Evolutionary conservation across 2,888 invertebrate species (phyloP), one percentile per base, ranked within the genome.

Genomic region (Dyspetes luteomarginatus): DNA sequence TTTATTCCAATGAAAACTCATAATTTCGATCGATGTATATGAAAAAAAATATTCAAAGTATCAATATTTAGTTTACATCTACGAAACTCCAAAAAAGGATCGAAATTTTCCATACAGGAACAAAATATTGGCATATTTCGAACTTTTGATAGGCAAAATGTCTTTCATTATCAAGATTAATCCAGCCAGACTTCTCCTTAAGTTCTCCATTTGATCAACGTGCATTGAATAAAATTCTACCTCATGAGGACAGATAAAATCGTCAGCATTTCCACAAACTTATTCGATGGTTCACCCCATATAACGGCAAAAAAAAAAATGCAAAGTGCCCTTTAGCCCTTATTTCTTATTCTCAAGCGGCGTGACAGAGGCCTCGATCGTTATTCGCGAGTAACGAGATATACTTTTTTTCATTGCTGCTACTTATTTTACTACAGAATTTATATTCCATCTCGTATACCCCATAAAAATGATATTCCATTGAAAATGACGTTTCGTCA

Each of bases 401-500:
- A 28, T 56, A 26, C 28, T 60, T 12, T 55, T 43, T 62, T 28
- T 62, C 52, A 43, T 41, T 15, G 52, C 30, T 15, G 12, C 24
- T 24, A n/a, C 26, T 9, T 17, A 30, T 12, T 69, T 62, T 52
- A 19, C 28, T 19, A 24, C 24, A 19, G 0, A 41, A 45, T n/a
- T n/a, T n/a, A n/a, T 30, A 58, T 69, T 30, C n/a, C 30, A 15
- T n/a, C 65, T 78, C 71, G 78, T 78, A 69, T 69, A 45, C n/a
- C n/a, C n/a, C 45, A 48, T 43, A 45, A 52, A 50, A 41, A 62
- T 62, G 28, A 45, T 55, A 28, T 22, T 58, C 15, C 56, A 60
- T 12, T 17, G 26, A n/a, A 76, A 78, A 74, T 45, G 72, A 75
- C 67, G 60, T 81, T 81, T 72, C 56, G 67, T 71, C 82, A 72